Conservation (phyloP, 2,113 vertebrate genomes). For the Cebus imitator region DNA sequence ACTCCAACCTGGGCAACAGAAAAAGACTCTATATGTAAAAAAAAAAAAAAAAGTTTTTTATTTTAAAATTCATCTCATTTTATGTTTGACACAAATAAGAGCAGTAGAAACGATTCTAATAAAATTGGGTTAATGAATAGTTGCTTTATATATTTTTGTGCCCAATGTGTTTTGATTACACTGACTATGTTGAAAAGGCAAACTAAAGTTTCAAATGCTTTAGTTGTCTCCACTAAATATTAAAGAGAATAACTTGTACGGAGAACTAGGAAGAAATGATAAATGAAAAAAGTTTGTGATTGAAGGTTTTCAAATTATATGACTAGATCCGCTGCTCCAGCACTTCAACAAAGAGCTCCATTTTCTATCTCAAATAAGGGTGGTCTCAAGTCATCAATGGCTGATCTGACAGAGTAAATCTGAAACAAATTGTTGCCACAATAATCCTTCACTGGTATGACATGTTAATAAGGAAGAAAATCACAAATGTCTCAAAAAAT, state of each 20-base stretch:
- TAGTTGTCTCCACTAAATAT: constrained; percentile 50
- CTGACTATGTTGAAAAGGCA: not conserved
- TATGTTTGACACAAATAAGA: constrained; percentile 62
- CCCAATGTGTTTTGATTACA: constrained; percentile 26
- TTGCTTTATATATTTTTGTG: constrained; percentile 3
- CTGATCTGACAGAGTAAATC: constrained; percentile 85
- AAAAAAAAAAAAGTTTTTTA: constrained; percentile 41
- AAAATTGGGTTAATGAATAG: constrained; percentile 8
- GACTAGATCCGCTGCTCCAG: not conserved
- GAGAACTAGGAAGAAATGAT: constrained; percentile 70
- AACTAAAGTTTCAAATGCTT: constrained; percentile 45
- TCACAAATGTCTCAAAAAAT: constrained; percentile 61
- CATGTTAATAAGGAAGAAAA: constrained; percentile 70
- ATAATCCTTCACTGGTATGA: constrained; percentile 81
- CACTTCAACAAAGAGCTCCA: constrained; percentile 78
- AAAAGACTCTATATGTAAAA: too few species aligned
- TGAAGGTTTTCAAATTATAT: constrained; percentile 31
- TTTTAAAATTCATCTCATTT: constrained; percentile 77
- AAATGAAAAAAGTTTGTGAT: constrained; percentile 51
- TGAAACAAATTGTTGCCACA: constrained; percentile 86
- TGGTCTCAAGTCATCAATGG: constrained; percentile 82
- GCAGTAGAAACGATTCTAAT: constrained; percentile 14
- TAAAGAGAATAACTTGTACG: constrained; percentile 61
- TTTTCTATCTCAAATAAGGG: constrained; percentile 82
- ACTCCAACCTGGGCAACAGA: too few species aligned